These are phyloP conservation scores for Oryzias woworae DNA, from an alignment of 2,113 vertebrate genomes.

Conservation along the genomic window DNA sequence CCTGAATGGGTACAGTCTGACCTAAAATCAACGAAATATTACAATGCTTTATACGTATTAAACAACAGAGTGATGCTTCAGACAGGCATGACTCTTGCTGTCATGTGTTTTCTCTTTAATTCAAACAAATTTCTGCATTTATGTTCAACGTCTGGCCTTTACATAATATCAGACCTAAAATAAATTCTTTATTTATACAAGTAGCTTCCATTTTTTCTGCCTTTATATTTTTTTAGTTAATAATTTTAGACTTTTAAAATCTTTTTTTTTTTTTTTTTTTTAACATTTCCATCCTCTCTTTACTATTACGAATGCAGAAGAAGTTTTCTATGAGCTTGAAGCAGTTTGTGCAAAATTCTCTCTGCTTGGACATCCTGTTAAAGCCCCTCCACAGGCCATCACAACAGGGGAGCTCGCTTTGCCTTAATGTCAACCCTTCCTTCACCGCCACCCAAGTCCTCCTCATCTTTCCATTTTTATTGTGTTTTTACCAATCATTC, in stretches of 20 bases:
- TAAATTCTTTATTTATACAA: no score
- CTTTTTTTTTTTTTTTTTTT: no score
- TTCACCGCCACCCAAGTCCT: slow-evolving; percentile 19
- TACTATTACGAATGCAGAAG: background rate
- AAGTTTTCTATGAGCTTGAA: slow-evolving; percentile 32
- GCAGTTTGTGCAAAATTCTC: slow-evolving; percentile 50
- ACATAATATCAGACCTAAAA: no score
- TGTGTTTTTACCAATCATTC: slow-evolving; percentile 60
- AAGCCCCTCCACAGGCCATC: slow-evolving; percentile 54
- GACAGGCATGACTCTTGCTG: no score
- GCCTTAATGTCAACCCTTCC: slow-evolving; percentile 30
- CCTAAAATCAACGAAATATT: background rate
- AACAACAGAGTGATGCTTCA: no score
- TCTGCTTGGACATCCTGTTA: slow-evolving; percentile 59
- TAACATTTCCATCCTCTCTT: no score
- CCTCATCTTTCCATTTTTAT: slow-evolving; percentile 66
- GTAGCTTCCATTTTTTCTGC: no score
- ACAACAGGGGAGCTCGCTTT: slow-evolving; percentile 51
- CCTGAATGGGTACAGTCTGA: slow-evolving; percentile 27
- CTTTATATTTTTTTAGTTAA: no score
- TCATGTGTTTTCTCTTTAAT: no score
- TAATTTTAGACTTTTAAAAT: no score
- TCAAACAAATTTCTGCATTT: no score
- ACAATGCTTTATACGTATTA: background rate
- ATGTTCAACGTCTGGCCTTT: no score